Evolutionary conservation across 2,113 vertebrate genomes (phyloP).

Genomic region (Pangasianodon gigas): DNA sequence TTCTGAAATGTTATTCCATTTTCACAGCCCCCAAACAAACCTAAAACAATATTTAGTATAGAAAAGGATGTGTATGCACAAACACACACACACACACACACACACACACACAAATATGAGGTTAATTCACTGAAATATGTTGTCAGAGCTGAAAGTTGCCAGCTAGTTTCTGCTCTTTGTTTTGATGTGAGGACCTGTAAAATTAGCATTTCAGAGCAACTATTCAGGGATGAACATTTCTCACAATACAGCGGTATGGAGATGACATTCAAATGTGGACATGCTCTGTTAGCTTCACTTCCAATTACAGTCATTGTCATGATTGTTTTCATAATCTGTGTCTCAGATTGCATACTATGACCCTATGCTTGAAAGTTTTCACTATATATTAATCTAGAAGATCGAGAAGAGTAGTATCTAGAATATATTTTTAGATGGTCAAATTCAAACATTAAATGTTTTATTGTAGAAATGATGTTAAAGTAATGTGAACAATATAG

Average conservation of each 20-base stretch:
- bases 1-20: too few relatives aligned
- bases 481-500: background rate
- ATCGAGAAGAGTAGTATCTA: background rate
- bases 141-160: background rate
- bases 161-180: too few relatives aligned
- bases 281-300: too few relatives aligned
- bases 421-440: background rate
- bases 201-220: too few relatives aligned
- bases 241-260: background rate
- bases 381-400: background rate
- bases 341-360: background rate
- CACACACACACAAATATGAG: background rate
- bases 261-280: background rate
- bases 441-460: background rate
- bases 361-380: background rate
- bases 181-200: too few relatives aligned
- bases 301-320: background rate
- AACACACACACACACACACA: too few relatives aligned
- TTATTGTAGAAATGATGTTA: background rate
- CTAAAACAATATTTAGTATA: too few relatives aligned
- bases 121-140: background rate
- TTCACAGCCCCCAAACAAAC: too few relatives aligned
- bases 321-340: background rate
- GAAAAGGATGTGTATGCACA: too few relatives aligned
- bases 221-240: background rate